Evolutionary conservation across 2,888 invertebrate genomes (phyloP).

Genomic region (Orthosia gothica): DNA sequence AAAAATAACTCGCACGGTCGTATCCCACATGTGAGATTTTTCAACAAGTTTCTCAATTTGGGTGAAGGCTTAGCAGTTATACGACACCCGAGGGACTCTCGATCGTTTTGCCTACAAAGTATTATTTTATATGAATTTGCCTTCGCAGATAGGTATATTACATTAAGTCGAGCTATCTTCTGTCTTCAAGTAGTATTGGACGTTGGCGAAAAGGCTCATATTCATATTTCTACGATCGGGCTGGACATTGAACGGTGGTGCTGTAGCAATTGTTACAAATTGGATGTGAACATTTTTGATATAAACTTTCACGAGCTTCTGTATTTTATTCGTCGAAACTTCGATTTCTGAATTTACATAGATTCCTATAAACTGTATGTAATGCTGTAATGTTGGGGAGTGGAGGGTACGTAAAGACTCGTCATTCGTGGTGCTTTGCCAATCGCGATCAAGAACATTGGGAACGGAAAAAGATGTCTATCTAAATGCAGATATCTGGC

Average conservation of each 20-base stretch:
- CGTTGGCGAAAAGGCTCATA: conserved; percentile 79
- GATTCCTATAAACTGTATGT: conserved; percentile 10
- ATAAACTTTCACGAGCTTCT: conserved; percentile 75
- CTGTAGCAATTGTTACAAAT: conserved; percentile 83
- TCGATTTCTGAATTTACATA: conserved; percentile 32
- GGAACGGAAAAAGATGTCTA: conserved; percentile 73
- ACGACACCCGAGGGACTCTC: conserved; percentile 81
- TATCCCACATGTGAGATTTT: conserved; percentile 84
- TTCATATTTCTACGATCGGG: conserved; percentile 75
- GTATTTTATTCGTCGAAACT: conserved; percentile 58
- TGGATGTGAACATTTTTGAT: conserved; percentile 80
- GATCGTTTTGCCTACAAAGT: conserved; percentile 87
- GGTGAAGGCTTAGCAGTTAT: conserved; percentile 86
- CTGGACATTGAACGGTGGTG: conserved; percentile 79
- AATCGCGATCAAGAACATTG: conserved; percentile 70
- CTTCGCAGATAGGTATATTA: conserved; percentile 78
- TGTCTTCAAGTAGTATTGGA: conserved; percentile 75
- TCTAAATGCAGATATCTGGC: conserved; percentile 74
- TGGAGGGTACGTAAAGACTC: conserved; percentile 38
- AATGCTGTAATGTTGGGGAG: conserved; percentile 23
- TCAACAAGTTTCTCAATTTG: conserved; percentile 88
- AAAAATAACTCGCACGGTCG: conserved; percentile 73
- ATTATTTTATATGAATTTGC: conserved; percentile 86
- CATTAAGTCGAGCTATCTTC: conserved; percentile 78
- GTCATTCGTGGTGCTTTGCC: conserved; percentile 62